Base-by-base conservation (phyloP, 2,113 vertebrate genomes). In the Strix uralensis region DNA sequence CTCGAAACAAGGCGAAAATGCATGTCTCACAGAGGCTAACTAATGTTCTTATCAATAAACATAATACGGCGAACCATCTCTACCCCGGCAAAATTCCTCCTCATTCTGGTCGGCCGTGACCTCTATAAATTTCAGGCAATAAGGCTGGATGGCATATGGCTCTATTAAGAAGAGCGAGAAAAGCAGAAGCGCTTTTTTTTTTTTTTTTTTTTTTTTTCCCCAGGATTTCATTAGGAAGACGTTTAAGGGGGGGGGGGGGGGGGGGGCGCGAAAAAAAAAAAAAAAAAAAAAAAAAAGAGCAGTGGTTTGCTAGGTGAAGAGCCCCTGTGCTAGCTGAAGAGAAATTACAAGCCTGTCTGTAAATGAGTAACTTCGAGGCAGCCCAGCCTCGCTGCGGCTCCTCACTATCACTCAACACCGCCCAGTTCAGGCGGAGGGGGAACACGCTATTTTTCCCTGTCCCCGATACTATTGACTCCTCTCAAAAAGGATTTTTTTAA, bases 41-140 rank as follows among this genome's bases (percentile, higher is more conserved):
- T 86, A 59, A 71, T 65, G 27, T 38, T 66, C 47, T 58, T 82
- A 66, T 71, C 82, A 69, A 84, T 80, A 77, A 79, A 66, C 30
- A 38, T 73, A 71, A 83, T 44, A 73, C 5, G 4, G 23, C 2
- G 15, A 92, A 65, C 30, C 27, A 29, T 38, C 57, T 58, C 51
- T 47, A 74, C 20, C 20, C 87, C 57, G 71, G 49, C 42, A 90
- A 88, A 80, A 91, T 77, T 84, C 46, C 72, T 62, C 8, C 59
- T 95, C 21, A 2, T 86, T 81, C 52, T 77, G 67, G 34, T 84
- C 18, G 4, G 79, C 75, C 34, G 29, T 81, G 91, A 94, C 92
- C 93, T 86, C 94, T 80, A 93, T 80, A 89, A 91, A 96, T 92
- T 89, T 88, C 90, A 86, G 40, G 65, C 65, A 90, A 85, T 65